These are phyloP conservation scores for Pristionchus maxplancki DNA, from an alignment of 2,888 invertebrate genomes.

Conservation along the genomic window DNA sequence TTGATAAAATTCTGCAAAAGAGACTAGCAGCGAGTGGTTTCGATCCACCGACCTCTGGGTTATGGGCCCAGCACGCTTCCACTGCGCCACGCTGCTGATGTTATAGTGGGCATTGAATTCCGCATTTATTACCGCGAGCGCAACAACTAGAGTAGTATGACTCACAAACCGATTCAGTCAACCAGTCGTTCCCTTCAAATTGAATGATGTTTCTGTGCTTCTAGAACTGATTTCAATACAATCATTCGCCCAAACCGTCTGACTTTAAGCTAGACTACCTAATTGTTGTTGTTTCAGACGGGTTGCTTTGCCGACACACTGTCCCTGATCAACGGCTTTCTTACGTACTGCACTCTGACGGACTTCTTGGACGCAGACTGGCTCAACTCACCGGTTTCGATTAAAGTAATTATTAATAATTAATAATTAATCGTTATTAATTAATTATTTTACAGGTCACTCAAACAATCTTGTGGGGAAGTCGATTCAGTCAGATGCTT, in stretches of 20 bases:
- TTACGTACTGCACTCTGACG: not conserved
- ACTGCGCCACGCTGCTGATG: conserved; percentile 87
- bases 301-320: not conserved
- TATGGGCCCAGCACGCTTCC: conserved; percentile 88
- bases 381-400: not conserved
- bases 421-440: not conserved
- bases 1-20: not conserved
- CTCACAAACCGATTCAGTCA: too few relatives aligned
- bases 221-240: too few relatives aligned
- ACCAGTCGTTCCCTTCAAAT: too few relatives aligned
- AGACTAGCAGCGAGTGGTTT: not conserved
- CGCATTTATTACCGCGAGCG: too few relatives aligned
- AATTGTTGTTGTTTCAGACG: not conserved
- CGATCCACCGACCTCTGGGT: conserved; percentile 4
- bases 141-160: too few relatives aligned
- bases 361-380: not conserved
- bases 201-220: not conserved
- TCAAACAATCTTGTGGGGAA: conserved; percentile 5
- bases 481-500: not conserved
- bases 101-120: too few relatives aligned
- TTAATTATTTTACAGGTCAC: not conserved
- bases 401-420: not conserved
- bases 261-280: not conserved
- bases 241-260: too few relatives aligned
- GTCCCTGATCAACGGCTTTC: not conserved